A percentile compares a stretch with the other conserved stretches of the same genome.
Evolutionary conservation across 2,888 invertebrate species (phyloP).

Genomic region (Pyralis farinalis): DNA sequence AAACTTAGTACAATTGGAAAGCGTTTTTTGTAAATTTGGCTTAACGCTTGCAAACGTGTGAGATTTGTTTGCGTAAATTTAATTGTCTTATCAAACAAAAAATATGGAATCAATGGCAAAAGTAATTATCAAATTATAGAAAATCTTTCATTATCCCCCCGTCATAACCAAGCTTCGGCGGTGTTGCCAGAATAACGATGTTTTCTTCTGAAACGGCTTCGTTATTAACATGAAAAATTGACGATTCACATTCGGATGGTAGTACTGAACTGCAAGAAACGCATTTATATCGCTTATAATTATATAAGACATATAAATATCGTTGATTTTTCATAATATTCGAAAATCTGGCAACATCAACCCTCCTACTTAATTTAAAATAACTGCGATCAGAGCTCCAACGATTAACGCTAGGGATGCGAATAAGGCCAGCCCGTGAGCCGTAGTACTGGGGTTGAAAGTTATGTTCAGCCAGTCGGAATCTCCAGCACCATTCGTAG

Average conservation of each 20-base stretch:
- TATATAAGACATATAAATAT: not conserved
- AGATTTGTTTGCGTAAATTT: too few species aligned
- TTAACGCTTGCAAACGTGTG: too few species aligned
- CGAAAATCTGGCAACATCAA: not conserved
- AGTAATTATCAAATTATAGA: too few species aligned
- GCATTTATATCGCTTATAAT: slow-evolving; percentile 1
- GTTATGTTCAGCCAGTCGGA: slow-evolving; percentile 54
- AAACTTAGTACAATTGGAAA: too few species aligned
- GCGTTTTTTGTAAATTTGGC: too few species aligned
- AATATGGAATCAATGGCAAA: too few species aligned
- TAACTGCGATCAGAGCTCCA: slow-evolving; percentile 20
- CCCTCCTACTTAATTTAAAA: not conserved
- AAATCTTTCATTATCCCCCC: slow-evolving; percentile 23
- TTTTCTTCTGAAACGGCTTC: not conserved
- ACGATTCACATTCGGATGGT: not conserved
- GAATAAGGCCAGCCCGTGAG: slow-evolving; percentile 25
- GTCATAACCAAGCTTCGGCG: slow-evolving; percentile 18
- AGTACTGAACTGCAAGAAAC: not conserved
- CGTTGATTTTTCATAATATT: not conserved
- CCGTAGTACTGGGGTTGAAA: slow-evolving; percentile 34
- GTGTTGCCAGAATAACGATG: slow-evolving; percentile 16
- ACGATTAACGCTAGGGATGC: slow-evolving; percentile 29
- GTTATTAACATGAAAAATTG: not conserved
- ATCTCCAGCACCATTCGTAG: slow-evolving; percentile 58
- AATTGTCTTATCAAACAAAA: too few species aligned